A percentile compares a stretch with the other conserved stretches of the same genome.
phyloP scores from a whole-genome alignment of 2,797 vertebrate species.

The Pangasius mekongensis region DNA sequence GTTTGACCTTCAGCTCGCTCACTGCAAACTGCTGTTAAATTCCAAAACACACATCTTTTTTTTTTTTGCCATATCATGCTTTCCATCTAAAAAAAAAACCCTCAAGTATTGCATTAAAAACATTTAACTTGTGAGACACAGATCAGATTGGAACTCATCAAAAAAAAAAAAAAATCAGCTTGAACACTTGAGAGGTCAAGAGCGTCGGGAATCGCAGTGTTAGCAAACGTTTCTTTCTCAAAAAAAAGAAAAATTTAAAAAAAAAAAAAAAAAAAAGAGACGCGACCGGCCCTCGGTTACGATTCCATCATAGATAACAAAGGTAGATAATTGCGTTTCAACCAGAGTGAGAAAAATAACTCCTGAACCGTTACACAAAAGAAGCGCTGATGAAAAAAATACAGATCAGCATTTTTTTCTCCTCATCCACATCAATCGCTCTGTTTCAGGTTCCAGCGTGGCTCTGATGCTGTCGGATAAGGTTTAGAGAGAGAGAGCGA shows the following conservation, averaged over 20 bases:
- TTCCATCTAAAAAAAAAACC: background rate
- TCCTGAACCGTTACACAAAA: conserved; percentile 40
- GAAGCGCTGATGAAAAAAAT: conserved; percentile 18
- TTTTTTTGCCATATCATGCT: background rate
- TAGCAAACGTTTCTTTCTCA: conserved; percentile 25
- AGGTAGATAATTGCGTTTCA: conserved; percentile 50
- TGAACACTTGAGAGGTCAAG: conserved; percentile 42
- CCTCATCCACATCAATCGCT: conserved; percentile 31
- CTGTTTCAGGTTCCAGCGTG: conserved; percentile 38
- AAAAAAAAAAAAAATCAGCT: conserved; percentile 7
- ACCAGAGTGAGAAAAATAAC: conserved; percentile 14
- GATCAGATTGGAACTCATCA: background rate
- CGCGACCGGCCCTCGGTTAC: conserved; percentile 36
- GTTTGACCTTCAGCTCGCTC: background rate
- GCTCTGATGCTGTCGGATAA: conserved; percentile 49
- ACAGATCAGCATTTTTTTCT: conserved; percentile 6
- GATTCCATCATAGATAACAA: conserved; percentile 34
- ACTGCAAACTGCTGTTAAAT: background rate
- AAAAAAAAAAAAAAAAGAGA: background rate
- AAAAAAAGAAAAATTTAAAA: background rate
- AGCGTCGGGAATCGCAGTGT: conserved; percentile 38
- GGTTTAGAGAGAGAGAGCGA: background rate
- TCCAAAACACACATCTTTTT: background rate
- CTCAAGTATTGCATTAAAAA: background rate
- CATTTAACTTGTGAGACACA: background rate